phyloP scores from a whole-genome alignment of 2,888 invertebrate species.

The Hyposoter dolosus region DNA sequence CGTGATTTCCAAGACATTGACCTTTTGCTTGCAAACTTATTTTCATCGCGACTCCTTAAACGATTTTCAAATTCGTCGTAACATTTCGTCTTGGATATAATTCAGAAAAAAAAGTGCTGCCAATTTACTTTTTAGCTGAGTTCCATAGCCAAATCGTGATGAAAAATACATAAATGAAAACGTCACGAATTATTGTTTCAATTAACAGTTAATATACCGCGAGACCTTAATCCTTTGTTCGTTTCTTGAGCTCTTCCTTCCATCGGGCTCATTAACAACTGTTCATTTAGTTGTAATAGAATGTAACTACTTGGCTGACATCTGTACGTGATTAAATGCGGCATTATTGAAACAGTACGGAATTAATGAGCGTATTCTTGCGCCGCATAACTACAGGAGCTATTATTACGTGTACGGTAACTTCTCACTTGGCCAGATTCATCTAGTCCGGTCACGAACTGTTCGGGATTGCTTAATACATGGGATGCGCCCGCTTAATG shows the following conservation, averaged over 20 bases:
- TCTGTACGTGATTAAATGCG: constrained; percentile 1
- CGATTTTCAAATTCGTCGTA: no score
- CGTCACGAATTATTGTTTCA: not conserved
- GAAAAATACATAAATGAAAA: not conserved
- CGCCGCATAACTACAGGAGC: not conserved
- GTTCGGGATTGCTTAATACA: not conserved
- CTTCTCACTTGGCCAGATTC: not conserved
- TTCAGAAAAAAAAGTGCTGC: no score
- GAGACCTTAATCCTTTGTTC: not conserved
- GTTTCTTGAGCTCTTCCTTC: not conserved
- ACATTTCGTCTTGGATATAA: no score
- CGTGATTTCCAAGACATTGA: not conserved
- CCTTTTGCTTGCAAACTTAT: no score
- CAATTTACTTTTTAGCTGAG: no score
- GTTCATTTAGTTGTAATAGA: not conserved
- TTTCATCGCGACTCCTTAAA: no score
- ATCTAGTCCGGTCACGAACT: not conserved
- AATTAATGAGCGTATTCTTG: constrained; percentile 7
- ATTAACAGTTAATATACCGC: not conserved
- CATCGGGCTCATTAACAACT: not conserved
- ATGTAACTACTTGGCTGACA: not conserved
- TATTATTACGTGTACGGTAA: not conserved
- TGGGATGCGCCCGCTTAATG: no score
- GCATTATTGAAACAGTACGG: not conserved
- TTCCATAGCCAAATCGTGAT: not conserved